Evolutionary conservation across 2,797 vertebrate species (phyloP).

Genomic region (Threskiornis aethiopicus): DNA sequence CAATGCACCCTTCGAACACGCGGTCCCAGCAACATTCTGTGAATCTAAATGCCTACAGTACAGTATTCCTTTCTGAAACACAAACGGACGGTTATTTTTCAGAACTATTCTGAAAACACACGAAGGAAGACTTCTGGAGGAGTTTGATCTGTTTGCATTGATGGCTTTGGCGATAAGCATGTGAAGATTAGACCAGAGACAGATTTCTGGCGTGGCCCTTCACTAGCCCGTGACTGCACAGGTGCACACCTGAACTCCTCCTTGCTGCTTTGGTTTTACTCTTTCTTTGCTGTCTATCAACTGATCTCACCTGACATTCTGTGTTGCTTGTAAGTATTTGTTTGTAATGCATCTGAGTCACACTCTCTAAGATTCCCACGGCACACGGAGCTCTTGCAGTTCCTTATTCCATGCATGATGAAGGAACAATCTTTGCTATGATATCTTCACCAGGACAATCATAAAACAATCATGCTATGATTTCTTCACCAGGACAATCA

Average conservation of each 20-base stretch:
- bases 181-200: neutral
- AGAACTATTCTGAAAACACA: neutral
- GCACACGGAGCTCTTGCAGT: accelerated
- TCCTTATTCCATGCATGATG: neutral
- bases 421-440: neutral
- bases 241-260: neutral
- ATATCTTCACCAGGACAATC: neutral
- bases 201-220: neutral
- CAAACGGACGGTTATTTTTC: neutral
- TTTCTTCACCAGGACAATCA: neutral
- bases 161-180: neutral
- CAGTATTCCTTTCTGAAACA: neutral
- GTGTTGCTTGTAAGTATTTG: neutral
- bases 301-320: neutral
- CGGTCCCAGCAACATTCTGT: neutral
- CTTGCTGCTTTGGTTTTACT: neutral
- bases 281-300: neutral
- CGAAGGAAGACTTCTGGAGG: neutral
- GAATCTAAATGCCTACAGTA: neutral
- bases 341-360: neutral
- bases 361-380: neutral
- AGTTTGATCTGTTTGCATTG: neutral
- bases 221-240: neutral
- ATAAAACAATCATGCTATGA: no score
- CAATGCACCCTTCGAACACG: neutral